These are phyloP conservation scores for Drosophila kambysellisi DNA, from an alignment of 2,888 invertebrate genomes.

Conservation along the genomic window DNA sequence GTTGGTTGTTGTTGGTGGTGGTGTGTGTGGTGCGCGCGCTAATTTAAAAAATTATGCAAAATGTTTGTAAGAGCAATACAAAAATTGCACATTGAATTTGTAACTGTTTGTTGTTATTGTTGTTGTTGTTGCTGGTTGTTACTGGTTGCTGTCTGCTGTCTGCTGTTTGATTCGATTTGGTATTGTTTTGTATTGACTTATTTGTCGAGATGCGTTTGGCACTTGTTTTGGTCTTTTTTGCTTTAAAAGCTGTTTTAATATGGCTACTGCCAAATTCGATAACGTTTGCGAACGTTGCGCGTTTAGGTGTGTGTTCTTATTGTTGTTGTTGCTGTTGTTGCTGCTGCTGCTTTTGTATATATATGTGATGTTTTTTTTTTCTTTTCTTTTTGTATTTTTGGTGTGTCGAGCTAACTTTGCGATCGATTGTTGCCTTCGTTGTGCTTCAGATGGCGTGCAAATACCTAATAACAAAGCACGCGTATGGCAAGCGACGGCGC, in stretches of 20 bases:
- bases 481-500: constrained; percentile 77
- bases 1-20: neutral
- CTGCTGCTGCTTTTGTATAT: constrained; percentile 11
- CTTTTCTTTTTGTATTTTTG: constrained; percentile 51
- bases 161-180: constrained; percentile 33
- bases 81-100: constrained; percentile 26
- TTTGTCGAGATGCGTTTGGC: constrained; percentile 57
- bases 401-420: constrained; percentile 69
- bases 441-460: constrained; percentile 85
- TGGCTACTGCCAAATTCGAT: constrained; percentile 61
- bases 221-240: constrained; percentile 75
- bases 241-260: constrained; percentile 71
- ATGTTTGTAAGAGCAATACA: constrained; percentile 14
- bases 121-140: constrained; percentile 13
- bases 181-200: constrained; percentile 56
- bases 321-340: constrained; percentile 28
- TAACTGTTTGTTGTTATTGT: constrained; percentile 45
- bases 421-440: constrained; percentile 80
- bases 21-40: constrained; percentile 36
- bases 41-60: constrained; percentile 44
- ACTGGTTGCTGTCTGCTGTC: neutral
- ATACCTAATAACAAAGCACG: constrained; percentile 83
- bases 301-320: constrained; percentile 31
- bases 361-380: constrained; percentile 10
- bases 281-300: constrained; percentile 49